These are phyloP conservation scores for Barypeithes pellucidus DNA, from an alignment of 2,888 invertebrate genomes.

Conservation along the genomic window DNA sequence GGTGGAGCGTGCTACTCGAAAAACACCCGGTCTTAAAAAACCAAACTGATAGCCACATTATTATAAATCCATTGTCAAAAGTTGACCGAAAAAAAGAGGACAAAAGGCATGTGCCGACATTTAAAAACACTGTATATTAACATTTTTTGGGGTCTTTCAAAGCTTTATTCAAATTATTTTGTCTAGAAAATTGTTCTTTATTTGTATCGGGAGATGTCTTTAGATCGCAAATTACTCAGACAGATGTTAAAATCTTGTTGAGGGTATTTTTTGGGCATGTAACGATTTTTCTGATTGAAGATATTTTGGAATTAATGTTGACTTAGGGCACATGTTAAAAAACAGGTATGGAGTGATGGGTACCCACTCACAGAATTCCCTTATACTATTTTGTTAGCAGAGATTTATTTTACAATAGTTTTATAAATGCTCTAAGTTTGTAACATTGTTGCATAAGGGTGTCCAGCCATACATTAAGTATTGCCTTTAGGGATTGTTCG, in stretches of 20 bases:
- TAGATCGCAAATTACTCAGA: conserved; percentile 39
- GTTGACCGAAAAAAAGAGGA: conserved; percentile 39
- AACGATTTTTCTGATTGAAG: conserved; percentile 41
- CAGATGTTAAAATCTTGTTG: conserved; percentile 40
- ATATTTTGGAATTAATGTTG: no score
- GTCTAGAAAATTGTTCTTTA: conserved; percentile 36
- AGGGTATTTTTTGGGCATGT: conserved; percentile 28
- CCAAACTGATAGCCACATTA: conserved; percentile 42
- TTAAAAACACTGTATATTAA: conserved; percentile 38
- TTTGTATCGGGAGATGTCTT: conserved; percentile 28
- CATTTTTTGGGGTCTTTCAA: conserved; percentile 22
- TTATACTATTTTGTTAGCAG: no score
- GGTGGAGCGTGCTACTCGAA: conserved; percentile 59
- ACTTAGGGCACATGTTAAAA: conserved; percentile 19
- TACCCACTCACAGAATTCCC: not conserved
- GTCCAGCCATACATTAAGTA: no score
- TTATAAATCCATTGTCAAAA: conserved; percentile 45
- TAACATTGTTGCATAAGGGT: no score
- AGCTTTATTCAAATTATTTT: conserved; percentile 49
- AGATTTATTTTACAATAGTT: no score
- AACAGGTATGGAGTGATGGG: conserved; percentile 11
- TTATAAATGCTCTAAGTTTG: no score
- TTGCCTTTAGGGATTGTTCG: no score
- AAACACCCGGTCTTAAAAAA: conserved; percentile 59
- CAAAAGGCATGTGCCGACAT: conserved; percentile 47